Conservation (phyloP, 2,888 invertebrate species). For the Schrankia costaestrigalis region DNA sequence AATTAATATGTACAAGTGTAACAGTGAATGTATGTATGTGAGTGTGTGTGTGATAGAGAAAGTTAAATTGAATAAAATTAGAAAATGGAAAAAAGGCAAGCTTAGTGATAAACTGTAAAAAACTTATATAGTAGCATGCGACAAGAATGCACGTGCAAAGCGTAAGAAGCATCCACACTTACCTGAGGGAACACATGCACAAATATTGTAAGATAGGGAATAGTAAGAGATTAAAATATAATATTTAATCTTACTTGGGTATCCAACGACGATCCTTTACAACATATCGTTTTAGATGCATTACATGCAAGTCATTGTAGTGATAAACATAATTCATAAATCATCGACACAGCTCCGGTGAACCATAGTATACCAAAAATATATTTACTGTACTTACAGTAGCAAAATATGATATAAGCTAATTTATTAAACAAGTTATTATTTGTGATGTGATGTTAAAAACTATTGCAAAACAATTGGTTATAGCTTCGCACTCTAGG, state of each 20-base stretch:
- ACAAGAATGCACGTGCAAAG: conserved; percentile 67
- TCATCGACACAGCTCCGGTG: conserved; percentile 33
- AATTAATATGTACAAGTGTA: conserved; percentile 63
- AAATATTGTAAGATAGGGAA: conserved; percentile 47
- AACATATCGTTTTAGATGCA: conserved; percentile 47
- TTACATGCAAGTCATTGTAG: conserved; percentile 62
- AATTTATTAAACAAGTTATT: conserved; percentile 60
- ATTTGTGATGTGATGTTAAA: conserved; percentile 65
- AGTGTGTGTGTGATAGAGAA: conserved; percentile 56
- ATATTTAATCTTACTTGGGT: conserved; percentile 74
- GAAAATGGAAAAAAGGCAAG: conserved; percentile 60
- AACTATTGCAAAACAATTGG: conserved; percentile 76
- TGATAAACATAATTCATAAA: conserved; percentile 50
- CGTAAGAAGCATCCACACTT: conserved; percentile 55
- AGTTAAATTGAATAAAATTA: conserved; percentile 65
- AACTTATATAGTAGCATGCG: conserved; percentile 56
- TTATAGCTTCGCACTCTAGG: conserved; percentile 75
- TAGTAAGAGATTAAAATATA: conserved; percentile 51
- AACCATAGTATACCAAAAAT: conserved; percentile 55
- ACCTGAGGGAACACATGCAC: conserved; percentile 60
- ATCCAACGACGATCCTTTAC: conserved; percentile 79
- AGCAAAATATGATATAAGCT: conserved; percentile 74
- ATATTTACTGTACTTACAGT: conserved; percentile 55
- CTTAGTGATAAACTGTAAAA: conserved; percentile 47
- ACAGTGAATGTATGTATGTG: conserved; percentile 52